Conservation (phyloP, 2,888 invertebrate genomes). For the Diachrysia chrysitis region DNA sequence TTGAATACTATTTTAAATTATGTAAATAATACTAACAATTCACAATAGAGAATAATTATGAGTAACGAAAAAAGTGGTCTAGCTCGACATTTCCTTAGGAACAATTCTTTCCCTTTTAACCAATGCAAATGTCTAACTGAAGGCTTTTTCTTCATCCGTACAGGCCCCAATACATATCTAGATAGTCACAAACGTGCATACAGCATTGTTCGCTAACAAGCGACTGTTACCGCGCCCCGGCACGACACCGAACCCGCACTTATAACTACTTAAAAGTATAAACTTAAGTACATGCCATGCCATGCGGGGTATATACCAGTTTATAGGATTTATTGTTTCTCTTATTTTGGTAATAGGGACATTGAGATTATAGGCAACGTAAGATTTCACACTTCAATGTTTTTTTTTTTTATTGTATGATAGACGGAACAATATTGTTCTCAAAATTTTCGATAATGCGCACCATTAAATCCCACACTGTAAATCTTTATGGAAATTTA, state of each 20-base stretch:
- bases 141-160: slow-evolving; percentile 63
- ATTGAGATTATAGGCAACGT: neutral
- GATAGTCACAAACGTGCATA: slow-evolving; percentile 69
- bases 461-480: no score
- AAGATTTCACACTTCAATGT: neutral
- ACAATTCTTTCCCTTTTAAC: slow-evolving; percentile 54
- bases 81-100: slow-evolving; percentile 41
- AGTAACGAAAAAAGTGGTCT: slow-evolving; percentile 21
- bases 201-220: slow-evolving; percentile 85
- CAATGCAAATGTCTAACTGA: slow-evolving; percentile 64
- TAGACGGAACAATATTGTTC: no score
- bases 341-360: slow-evolving; percentile 29
- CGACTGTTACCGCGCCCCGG: slow-evolving; percentile 79
- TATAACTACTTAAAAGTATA: slow-evolving; percentile 63
- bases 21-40: neutral
- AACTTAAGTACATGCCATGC: slow-evolving; percentile 48
- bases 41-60: neutral
- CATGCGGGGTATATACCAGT: slow-evolving; percentile 50
- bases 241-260: slow-evolving; percentile 75
- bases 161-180: slow-evolving; percentile 65
- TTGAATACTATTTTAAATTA: neutral
- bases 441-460: neutral
- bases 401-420: no score
- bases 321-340: slow-evolving; percentile 40
- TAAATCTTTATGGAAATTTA: no score